These are phyloP conservation scores for Archocentrus centrarchus DNA, from an alignment of 2,113 vertebrate genomes.

Conservation along the genomic window DNA sequence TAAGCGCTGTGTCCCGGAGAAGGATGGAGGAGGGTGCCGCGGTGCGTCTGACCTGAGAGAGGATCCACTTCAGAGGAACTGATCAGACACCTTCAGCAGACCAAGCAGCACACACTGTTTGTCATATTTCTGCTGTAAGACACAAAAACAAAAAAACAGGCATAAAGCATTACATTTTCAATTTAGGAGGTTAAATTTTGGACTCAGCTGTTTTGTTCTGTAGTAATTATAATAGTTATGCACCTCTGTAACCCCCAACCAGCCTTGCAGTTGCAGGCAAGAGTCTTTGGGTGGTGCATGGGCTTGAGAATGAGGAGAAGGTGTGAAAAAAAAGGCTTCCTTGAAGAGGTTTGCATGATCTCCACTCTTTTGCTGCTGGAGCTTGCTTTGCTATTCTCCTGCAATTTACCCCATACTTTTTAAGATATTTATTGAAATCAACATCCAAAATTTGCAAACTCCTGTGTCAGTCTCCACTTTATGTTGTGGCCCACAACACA, in stretches of 20 bases:
- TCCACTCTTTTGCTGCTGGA: neutral
- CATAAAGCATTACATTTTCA: neutral
- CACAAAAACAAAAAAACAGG: slow-evolving; percentile 3
- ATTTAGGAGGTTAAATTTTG: neutral
- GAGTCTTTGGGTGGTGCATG: slow-evolving; percentile 13
- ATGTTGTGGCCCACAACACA: neutral
- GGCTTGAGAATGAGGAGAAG: slow-evolving; percentile 6
- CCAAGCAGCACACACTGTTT: neutral
- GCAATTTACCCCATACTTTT: neutral
- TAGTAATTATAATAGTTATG: neutral
- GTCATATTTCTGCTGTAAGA: neutral
- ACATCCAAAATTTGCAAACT: neutral
- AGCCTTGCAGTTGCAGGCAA: slow-evolving; percentile 3
- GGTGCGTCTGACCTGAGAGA: slow-evolving; percentile 71
- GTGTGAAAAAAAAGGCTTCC: neutral
- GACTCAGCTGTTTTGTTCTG: neutral
- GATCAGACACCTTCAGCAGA: slow-evolving; percentile 47
- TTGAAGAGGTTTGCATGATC: neutral
- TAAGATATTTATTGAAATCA: neutral
- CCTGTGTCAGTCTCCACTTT: neutral
- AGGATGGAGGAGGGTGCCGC: slow-evolving; percentile 61
- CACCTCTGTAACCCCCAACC: neutral
- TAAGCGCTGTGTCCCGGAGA: slow-evolving; percentile 56
- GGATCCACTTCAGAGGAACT: slow-evolving; percentile 64
- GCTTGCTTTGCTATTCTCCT: neutral